phyloP scores from a whole-genome alignment of 2,888 invertebrate species.

The Molorchus minor region DNA sequence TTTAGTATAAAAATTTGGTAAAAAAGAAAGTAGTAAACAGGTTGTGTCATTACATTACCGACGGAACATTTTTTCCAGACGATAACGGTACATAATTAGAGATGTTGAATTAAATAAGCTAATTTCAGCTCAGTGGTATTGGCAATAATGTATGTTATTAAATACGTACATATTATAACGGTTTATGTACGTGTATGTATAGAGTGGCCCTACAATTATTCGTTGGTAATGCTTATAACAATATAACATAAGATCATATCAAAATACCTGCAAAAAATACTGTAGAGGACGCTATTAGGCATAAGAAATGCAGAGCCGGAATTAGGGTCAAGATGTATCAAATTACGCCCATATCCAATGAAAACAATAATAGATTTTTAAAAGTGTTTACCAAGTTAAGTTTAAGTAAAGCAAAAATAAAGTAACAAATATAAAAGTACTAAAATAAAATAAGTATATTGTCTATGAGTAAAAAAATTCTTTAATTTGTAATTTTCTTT shows the following conservation, averaged over 20 bases:
- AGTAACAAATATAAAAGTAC: too few species aligned
- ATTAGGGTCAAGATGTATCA: too few species aligned
- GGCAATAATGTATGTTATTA: conserved; percentile 7
- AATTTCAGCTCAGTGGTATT: conserved; percentile 10
- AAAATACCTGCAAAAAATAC: neutral
- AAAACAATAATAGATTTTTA: too few species aligned
- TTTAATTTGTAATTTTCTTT: too few species aligned
- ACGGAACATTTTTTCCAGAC: neutral
- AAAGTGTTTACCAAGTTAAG: too few species aligned
- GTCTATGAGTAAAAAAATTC: too few species aligned
- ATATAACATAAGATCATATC: neutral
- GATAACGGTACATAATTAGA: conserved; percentile 11
- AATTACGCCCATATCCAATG: too few species aligned
- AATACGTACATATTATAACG: too few species aligned
- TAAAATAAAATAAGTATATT: too few species aligned
- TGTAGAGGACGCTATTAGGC: too few species aligned
- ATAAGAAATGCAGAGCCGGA: too few species aligned
- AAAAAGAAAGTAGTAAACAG: conserved; percentile 2
- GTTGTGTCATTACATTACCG: neutral
- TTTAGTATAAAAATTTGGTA: neutral
- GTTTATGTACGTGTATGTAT: neutral
- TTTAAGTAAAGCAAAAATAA: too few species aligned
- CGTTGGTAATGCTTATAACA: neutral
- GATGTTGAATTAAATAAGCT: neutral
- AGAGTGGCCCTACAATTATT: neutral